Evolutionary conservation across 1,140 invertebrate species (phyloP).

Genomic region (Nephotettix cincticeps): DNA sequence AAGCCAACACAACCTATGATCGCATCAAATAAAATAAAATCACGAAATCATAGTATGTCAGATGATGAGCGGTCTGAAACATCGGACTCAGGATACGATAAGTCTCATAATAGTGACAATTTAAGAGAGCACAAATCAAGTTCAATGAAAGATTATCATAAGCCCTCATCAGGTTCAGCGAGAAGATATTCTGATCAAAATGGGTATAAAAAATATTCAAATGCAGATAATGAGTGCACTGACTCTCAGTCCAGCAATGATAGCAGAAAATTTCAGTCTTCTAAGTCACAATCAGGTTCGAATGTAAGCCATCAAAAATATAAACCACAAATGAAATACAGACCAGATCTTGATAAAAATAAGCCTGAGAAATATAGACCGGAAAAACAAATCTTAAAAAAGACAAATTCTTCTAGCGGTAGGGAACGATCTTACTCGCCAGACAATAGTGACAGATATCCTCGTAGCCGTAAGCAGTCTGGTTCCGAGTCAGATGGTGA

Average conservation of each 20-base stretch:
- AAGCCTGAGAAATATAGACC: no score
- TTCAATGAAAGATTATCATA: background rate
- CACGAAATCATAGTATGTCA: conserved; percentile 4
- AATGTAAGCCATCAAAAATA: background rate
- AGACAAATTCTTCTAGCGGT: no score
- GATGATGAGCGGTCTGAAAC: background rate
- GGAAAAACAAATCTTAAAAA: no score
- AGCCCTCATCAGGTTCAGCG: background rate
- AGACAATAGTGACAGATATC: background rate
- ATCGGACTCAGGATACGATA: background rate
- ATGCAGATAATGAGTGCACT: background rate
- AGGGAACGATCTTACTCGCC: background rate
- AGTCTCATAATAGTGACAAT: background rate
- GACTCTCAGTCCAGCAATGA: conserved; percentile 13
- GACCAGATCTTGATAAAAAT: background rate
- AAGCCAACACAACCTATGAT: background rate
- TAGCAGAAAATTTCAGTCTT: background rate
- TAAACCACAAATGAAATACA: background rate
- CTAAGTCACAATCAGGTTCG: background rate
- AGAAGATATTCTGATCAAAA: background rate
- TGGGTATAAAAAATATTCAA: background rate
- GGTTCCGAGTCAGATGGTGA: conserved; percentile 1
- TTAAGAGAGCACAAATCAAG: background rate
- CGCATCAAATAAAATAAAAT: background rate
- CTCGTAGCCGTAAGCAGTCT: background rate